Evolutionary conservation across 2,888 invertebrate genomes (phyloP).

Genomic region (Autographa pulchrina): DNA sequence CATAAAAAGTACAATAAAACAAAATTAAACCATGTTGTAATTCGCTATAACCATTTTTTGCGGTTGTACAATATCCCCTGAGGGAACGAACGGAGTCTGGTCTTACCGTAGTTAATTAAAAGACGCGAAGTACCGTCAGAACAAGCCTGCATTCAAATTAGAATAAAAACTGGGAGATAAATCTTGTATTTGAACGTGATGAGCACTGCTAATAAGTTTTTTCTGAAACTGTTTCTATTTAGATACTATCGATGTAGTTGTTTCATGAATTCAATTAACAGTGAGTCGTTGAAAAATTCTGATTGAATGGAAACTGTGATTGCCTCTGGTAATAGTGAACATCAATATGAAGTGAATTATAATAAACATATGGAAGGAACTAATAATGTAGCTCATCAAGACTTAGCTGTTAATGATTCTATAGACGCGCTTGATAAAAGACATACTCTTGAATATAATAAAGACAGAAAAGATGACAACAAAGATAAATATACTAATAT

Average conservation of each 20-base stretch:
- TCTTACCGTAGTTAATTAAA: constrained; percentile 71
- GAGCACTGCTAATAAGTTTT: neutral
- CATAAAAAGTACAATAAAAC: constrained; percentile 56
- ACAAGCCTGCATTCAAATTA: constrained; percentile 45
- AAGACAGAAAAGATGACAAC: neutral
- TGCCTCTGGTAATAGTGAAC: neutral
- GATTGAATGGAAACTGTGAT: neutral
- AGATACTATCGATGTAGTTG: neutral
- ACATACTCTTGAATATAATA: neutral
- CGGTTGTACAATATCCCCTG: constrained; percentile 53
- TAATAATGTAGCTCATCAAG: neutral
- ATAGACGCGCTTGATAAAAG: neutral
- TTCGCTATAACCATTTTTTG: constrained; percentile 63
- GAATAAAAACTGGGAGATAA: constrained; percentile 41
- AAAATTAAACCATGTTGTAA: constrained; percentile 66
- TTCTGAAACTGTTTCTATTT: neutral
- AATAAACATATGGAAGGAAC: neutral
- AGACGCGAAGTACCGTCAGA: constrained; percentile 64
- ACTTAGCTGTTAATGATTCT: neutral
- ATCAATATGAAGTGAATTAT: neutral
- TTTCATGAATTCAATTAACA: neutral
- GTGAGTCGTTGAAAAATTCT: neutral
- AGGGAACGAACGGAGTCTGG: constrained; percentile 61
- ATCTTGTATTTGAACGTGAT: constrained; percentile 6
- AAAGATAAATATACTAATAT: neutral